A percentile compares a stretch with the other conserved stretches of the same genome.
phyloP scores from a whole-genome alignment of 2,797 vertebrate species.

The Tapera naevia region DNA sequence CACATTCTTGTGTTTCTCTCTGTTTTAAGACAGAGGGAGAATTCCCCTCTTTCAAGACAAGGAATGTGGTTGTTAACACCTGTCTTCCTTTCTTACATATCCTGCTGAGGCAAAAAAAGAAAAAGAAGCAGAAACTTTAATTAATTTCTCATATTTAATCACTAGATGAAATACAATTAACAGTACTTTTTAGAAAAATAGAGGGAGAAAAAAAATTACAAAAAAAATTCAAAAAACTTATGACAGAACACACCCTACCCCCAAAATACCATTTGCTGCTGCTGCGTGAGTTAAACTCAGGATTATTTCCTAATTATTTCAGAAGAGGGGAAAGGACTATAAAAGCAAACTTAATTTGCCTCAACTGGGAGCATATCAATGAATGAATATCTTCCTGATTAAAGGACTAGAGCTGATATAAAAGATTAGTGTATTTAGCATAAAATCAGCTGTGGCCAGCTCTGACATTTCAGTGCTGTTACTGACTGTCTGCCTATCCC shows the following conservation, averaged over 20 bases:
- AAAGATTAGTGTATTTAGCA: conserved; percentile 40
- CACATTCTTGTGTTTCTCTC: neutral
- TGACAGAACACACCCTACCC: neutral
- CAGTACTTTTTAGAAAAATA: neutral
- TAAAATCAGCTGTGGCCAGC: conserved; percentile 24
- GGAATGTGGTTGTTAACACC: neutral
- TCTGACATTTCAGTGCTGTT: conserved; percentile 11
- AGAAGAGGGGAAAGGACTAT: neutral
- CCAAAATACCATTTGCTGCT: neutral
- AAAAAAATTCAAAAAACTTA: neutral
- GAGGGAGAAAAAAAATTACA: neutral
- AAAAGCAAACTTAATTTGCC: conserved; percentile 37
- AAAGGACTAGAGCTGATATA: conserved; percentile 9
- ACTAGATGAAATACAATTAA: neutral
- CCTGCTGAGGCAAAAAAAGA: fast-evolving
- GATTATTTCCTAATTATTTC: conserved; percentile 21
- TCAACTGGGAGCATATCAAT: conserved; percentile 9
- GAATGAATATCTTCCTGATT: conserved; percentile 32
- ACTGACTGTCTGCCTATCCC: neutral
- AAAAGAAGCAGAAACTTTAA: neutral
- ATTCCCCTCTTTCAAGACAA: neutral
- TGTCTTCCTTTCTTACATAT: neutral
- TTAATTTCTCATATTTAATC: neutral
- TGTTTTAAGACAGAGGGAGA: neutral
- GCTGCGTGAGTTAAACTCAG: neutral